Evolutionary conservation across 2,888 invertebrate genomes (phyloP).

Genomic region (Hyposoter didymator): DNA sequence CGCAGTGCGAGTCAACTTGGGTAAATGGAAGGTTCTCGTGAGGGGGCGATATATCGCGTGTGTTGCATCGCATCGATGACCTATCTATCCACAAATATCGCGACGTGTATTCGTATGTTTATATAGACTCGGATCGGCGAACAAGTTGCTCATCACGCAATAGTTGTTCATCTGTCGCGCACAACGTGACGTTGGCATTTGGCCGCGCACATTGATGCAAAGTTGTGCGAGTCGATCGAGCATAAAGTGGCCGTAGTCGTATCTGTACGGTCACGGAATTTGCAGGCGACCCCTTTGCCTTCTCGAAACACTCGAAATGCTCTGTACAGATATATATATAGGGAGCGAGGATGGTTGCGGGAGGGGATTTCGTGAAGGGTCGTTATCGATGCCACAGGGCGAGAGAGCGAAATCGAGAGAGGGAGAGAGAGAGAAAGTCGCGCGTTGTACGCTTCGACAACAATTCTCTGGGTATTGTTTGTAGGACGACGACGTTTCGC

Average conservation of each 20-base stretch:
- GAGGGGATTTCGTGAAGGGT: conserved; percentile 64
- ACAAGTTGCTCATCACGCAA: conserved; percentile 55
- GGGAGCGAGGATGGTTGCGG: conserved; percentile 52
- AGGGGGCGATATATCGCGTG: conserved; percentile 26
- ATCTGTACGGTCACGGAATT: conserved; percentile 65
- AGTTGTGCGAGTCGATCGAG: conserved; percentile 62
- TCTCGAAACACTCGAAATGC: conserved; percentile 51
- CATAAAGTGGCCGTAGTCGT: conserved; percentile 61
- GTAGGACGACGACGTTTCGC: conserved; percentile 28
- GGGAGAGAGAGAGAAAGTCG: conserved; percentile 45
- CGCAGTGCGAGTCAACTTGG: background rate
- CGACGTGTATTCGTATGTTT: background rate
- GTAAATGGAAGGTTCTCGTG: conserved; percentile 30
- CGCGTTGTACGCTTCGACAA: conserved; percentile 62
- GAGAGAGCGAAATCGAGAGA: conserved; percentile 47
- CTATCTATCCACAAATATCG: conserved; percentile 2
- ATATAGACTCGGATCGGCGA: conserved; percentile 12
- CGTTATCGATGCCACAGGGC: conserved; percentile 63
- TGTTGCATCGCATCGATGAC: background rate
- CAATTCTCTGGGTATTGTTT: conserved; percentile 53
- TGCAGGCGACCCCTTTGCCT: conserved; percentile 46
- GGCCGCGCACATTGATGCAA: conserved; percentile 41
- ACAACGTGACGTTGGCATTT: conserved; percentile 47
- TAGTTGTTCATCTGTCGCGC: conserved; percentile 52
- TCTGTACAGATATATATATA: background rate